Conservation (phyloP, 2,797 vertebrate species). For the Threskiornis aethiopicus region DNA sequence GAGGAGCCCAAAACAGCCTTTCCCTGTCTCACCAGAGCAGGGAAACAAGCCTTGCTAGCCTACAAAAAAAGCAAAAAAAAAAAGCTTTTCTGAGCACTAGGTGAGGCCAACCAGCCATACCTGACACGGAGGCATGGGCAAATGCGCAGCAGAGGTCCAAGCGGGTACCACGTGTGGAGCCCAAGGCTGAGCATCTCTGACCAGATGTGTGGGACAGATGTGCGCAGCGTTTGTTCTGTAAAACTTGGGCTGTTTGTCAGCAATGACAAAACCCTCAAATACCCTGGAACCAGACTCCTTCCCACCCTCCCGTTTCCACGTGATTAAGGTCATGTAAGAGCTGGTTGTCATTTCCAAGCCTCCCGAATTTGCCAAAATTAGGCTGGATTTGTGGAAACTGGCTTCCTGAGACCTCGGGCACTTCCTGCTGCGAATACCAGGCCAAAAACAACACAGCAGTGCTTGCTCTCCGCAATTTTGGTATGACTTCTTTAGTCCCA, state of each 20-base stretch:
- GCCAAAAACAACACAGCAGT: slow-evolving; percentile 12
- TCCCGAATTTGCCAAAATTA: slow-evolving; percentile 35
- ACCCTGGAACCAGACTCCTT: neutral
- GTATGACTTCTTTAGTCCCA: neutral
- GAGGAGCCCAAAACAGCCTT: neutral
- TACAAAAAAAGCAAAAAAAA: neutral
- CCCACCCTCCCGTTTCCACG: neutral
- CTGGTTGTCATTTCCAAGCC: neutral
- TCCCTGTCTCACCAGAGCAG: neutral
- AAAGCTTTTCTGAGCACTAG: neutral
- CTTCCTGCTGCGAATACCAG: neutral
- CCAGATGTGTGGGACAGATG: neutral
- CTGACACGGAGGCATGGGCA: fast-evolving
- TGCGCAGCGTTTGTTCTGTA: neutral
- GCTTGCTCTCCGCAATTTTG: neutral
- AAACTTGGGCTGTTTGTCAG: neutral
- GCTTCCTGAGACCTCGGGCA: neutral
- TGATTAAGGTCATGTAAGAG: slow-evolving; percentile 10
- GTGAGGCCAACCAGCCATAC: neutral
- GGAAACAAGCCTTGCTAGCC: neutral
- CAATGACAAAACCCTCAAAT: neutral
- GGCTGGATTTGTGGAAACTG: slow-evolving; percentile 32
- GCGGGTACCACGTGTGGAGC: fast-evolving
- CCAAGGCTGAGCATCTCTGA: neutral
- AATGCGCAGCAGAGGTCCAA: neutral